Percentiles rank a stretch among this genome's conserved stretches.
Conservation (phyloP, 1,140 invertebrate species). For the Ooceraea biroi region DNA sequence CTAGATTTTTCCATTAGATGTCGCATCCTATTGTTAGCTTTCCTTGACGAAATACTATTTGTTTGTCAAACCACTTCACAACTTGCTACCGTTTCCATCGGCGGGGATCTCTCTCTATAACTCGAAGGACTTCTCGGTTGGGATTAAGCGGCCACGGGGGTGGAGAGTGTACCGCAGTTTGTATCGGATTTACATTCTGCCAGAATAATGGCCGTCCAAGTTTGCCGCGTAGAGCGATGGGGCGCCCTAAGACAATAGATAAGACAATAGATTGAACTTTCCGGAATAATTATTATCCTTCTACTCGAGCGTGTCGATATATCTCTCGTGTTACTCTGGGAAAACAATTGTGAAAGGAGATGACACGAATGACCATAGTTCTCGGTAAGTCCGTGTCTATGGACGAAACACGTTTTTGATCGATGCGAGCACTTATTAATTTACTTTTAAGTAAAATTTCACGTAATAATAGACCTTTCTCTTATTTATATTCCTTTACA, state of each 20-base stretch:
- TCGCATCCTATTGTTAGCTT: conserved; percentile 45
- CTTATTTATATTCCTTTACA: no score
- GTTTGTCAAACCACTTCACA: conserved; percentile 56
- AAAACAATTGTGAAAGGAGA: conserved; percentile 27
- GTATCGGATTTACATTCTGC: conserved; percentile 76
- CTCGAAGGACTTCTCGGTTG: conserved; percentile 9
- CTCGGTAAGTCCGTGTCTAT: background rate
- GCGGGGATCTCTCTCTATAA: background rate
- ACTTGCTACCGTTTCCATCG: conserved; percentile 40
- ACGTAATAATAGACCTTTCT: no score
- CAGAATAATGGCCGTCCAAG: conserved; percentile 68
- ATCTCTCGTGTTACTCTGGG: conserved; percentile 4
- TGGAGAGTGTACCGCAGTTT: conserved; percentile 71
- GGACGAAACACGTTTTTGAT: background rate
- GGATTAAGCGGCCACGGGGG: conserved; percentile 65
- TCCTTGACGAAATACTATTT: conserved; percentile 34
- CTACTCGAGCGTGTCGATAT: conserved; percentile 46
- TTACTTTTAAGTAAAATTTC: no score
- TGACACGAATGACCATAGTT: conserved; percentile 19
- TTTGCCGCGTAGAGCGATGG: conserved; percentile 49
- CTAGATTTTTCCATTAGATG: background rate
- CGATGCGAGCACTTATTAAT: background rate
- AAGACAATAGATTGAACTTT: conserved; percentile 58
- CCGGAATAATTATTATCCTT: conserved; percentile 70
- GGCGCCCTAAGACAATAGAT: conserved; percentile 40